Base-by-base conservation (phyloP, 2,888 invertebrate species). In the Himalopsyche japonica region DNA sequence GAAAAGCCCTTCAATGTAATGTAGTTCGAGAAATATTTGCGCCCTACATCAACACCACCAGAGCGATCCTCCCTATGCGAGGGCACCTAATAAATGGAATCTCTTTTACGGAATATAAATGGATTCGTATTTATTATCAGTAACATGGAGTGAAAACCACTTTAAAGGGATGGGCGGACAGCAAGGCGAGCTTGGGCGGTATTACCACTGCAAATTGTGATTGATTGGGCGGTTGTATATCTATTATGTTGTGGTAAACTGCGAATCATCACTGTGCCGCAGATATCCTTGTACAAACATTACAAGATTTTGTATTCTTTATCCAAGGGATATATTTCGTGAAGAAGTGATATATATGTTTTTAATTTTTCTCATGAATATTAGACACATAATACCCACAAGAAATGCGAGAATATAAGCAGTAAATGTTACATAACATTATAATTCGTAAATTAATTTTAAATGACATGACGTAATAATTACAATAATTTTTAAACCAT, bases 91-190 rank as follows among this genome's bases (percentile, higher is more conserved):
- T 81, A 81, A 43, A 81, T 70, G 49, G 80, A 30, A 30, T 32
- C n/a, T 70, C 81, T 48, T 24, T 27, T 81, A 81, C 32, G 30
- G 81, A 70, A 81, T 81, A 81, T 81, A 81, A 81, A 81, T 81
- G 81, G 81, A 37, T 64, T 34, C 34, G 70, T 81, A 81, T 81
- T 81, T 81, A 81, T 81, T 81, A 81, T 81, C 76, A 27, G 70
- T 34, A 78, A 34, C 24, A 27, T 30, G 70, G 70, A 70, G 27
- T 70, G 30, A 27, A 70, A 70, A 27, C 70, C 70, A 30, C 70
- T 24, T 70, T 43, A 27, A 70, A 70, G 30, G 70, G 70, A 24
- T 20, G 70, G 8, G 70, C 70, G 70, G 70, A 30, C 70, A 27
- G 70, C 70, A 24, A 70, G 24, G 70, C 70, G 70, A 27, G 70